Evolutionary conservation across 2,113 vertebrate genomes (phyloP).

Genomic region (Scomber colias): DNA sequence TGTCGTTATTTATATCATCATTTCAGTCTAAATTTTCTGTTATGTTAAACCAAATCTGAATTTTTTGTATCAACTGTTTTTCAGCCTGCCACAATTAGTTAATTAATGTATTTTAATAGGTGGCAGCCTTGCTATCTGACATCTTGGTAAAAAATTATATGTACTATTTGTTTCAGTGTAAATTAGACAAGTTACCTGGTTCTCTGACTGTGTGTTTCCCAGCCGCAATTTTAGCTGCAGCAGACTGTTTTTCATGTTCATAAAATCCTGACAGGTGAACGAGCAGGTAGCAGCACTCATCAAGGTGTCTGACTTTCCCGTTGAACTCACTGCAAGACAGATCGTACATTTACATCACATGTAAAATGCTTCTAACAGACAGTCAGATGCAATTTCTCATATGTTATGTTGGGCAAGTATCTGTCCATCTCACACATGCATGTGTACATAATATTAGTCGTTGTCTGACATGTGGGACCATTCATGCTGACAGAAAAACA

Average conservation of each 20-base stretch:
- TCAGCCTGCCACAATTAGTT: too few species aligned
- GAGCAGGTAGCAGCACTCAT: constrained; percentile 85
- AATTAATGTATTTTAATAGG: too few species aligned
- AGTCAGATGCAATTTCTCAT: too few species aligned
- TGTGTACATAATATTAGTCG: not conserved
- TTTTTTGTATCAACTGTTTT: too few species aligned
- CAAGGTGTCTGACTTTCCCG: constrained; percentile 83
- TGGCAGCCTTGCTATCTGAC: too few species aligned
- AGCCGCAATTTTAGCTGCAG: constrained; percentile 82
- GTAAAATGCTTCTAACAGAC: not conserved
- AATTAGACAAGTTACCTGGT: constrained; percentile 68
- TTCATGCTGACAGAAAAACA: too few species aligned
- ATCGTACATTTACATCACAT: not conserved
- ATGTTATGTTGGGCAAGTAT: too few species aligned
- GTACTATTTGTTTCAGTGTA: not conserved
- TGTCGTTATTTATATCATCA: not conserved
- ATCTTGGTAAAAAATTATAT: not conserved
- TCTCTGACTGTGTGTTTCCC: constrained; percentile 72
- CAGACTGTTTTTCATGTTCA: constrained; percentile 83
- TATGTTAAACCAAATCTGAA: not conserved
- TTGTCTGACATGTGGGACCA: not conserved
- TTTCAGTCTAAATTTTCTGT: too few species aligned
- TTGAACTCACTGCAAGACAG: constrained; percentile 75
- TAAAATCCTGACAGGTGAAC: constrained; percentile 86
- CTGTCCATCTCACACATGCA: too few species aligned